Evolutionary conservation across 2,797 vertebrate genomes (phyloP).

Genomic region (Geotrypetes seraphini): DNA sequence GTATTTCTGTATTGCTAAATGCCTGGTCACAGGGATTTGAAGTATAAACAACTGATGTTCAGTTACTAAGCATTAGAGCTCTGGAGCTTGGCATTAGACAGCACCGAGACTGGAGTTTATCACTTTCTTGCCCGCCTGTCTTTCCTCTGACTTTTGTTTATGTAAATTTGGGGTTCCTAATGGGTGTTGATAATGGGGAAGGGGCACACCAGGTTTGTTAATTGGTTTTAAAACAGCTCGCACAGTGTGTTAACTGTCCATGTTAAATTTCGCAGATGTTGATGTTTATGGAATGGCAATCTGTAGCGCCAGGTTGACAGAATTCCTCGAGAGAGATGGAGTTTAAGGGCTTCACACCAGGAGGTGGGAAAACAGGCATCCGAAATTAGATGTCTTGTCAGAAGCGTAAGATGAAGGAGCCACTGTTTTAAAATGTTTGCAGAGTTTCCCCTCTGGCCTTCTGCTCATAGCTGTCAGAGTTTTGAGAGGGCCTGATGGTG

Average conservation of each 20-base stretch:
- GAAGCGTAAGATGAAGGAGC: too few species aligned
- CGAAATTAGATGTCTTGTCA: too few species aligned
- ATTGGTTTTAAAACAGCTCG: too few species aligned
- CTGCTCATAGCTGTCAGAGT: too few species aligned
- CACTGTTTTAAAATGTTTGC: too few species aligned
- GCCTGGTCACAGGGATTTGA: constrained; percentile 11
- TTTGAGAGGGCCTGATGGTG: too few species aligned
- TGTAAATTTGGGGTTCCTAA: background rate
- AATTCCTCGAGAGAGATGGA: background rate
- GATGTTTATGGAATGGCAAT: background rate
- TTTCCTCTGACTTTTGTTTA: constrained; percentile 28
- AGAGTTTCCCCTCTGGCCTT: too few species aligned
- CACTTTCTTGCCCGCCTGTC: constrained; percentile 2
- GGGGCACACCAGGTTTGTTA: constrained; percentile 5
- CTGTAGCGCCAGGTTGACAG: background rate
- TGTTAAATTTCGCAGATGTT: constrained; percentile 3
- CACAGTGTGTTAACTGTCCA: too few species aligned
- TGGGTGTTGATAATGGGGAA: constrained; percentile 1
- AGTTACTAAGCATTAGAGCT: constrained; percentile 13
- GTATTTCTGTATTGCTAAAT: constrained; percentile 41
- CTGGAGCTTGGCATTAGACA: constrained; percentile 21
- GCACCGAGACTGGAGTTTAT: constrained; percentile 23
- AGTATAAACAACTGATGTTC: constrained; percentile 30
- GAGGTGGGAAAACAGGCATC: too few species aligned
- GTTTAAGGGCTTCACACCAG: background rate